These are phyloP conservation scores for Indicator maculatus DNA, from an alignment of 2,113 vertebrate genomes.

Conservation along the genomic window DNA sequence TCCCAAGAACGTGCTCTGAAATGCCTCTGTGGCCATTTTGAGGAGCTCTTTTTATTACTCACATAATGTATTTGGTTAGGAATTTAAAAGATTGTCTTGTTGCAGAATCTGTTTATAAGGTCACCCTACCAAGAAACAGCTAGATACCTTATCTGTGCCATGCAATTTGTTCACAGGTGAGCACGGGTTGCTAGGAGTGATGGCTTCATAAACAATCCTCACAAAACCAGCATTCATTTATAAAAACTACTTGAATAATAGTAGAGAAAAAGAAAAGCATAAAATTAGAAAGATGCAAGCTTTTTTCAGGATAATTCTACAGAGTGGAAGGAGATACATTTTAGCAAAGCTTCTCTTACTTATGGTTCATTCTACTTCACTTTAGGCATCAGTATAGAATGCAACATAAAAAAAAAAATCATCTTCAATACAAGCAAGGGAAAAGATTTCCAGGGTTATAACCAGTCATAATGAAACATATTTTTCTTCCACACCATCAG, in stretches of 20 bases:
- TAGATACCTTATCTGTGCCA: not conserved
- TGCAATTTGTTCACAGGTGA: not conserved
- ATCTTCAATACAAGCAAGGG: not conserved
- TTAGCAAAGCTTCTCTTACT: slow-evolving; percentile 17
- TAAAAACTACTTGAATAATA: not conserved
- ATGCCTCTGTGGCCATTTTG: slow-evolving; percentile 60
- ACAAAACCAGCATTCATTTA: slow-evolving; percentile 1
- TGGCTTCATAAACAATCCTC: not conserved
- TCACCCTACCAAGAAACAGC: not conserved
- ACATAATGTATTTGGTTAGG: slow-evolving; percentile 36
- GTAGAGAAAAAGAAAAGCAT: not conserved
- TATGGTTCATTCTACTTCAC: slow-evolving; percentile 30
- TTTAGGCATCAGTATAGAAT: slow-evolving; percentile 14
- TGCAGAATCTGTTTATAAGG: slow-evolving; percentile 47
- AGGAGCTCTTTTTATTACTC: slow-evolving; percentile 62
- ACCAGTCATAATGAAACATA: slow-evolving; percentile 60
- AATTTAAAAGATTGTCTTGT: slow-evolving; percentile 46
- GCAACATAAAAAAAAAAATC: slow-evolving; percentile 9
- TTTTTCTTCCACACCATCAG: slow-evolving; percentile 24
- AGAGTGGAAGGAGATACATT: not conserved
- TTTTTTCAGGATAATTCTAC: not conserved
- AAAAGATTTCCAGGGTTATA: slow-evolving; percentile 59
- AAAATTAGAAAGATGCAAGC: not conserved
- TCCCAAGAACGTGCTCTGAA: slow-evolving; percentile 49
- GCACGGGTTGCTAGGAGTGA: not conserved